Base-by-base conservation (phyloP, 2,888 invertebrate species). In the Lysandra bellargus region DNA sequence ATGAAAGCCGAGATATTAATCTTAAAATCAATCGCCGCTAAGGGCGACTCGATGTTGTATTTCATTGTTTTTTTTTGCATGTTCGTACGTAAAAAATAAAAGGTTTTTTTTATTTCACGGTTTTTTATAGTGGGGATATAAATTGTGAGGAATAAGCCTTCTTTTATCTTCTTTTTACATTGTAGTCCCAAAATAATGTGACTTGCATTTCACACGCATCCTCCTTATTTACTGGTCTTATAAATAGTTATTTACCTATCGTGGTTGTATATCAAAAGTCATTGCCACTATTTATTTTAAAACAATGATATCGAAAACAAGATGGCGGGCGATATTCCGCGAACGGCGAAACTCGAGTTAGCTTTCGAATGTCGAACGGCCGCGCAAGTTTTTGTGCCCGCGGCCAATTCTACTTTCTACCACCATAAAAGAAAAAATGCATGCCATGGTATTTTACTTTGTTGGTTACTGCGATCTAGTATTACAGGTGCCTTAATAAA, bases 301-400 rank as follows among this genome's bases (percentile, higher is more conserved):
- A 69, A 69, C 69, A 74, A 74, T 74, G 40, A 69, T 17, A 74
- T 74, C 44, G 74, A 61, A 64, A 64, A 78, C 74, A 74, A 49
- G 57, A 78, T 80, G 72, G 77, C 60, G 9, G 79, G 44, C 49
- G 49, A 61, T 80, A 79, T 69, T 14, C 78, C 73, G 78, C 64
- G 73, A 78, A 30, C 53, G 17, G 57, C 57, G 78, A 40, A 30
- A 75, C 57, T 78, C 80, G 79, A 33, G 80, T 80, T 80, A 80
- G 80, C 82, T 83, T 83, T 83, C 83, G 81, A 82, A 83, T 83
- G 82, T 83, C 81, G 81, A 83, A 82, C 80, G 80, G 78, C 81
- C 79, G 82, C 82, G 82, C 82, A 69, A 80, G 80, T 81, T 82
- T 82, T 82, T 80, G 79, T 79, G 72, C 44, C 44, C 40, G 74